Evolutionary conservation across 1,140 invertebrate species (phyloP).

Genomic region (Pararge aegeria): DNA sequence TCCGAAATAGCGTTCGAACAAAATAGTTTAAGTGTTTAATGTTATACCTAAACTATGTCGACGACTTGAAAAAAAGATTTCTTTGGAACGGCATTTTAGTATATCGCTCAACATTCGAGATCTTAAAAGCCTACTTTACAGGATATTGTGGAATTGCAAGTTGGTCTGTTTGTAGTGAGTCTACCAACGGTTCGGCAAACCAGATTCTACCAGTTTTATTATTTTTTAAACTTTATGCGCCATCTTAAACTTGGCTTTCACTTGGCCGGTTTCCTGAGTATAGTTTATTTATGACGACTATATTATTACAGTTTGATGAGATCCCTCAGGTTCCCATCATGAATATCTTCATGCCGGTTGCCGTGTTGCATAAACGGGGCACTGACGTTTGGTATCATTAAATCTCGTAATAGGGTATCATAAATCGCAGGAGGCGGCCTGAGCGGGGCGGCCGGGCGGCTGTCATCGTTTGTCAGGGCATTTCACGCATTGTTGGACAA

Average conservation of each 20-base stretch:
- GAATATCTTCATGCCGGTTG: not conserved
- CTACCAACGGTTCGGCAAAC: no score
- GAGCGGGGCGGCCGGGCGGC: slow-evolving; percentile 56
- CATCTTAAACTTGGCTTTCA: no score
- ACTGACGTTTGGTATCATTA: slow-evolving; percentile 59
- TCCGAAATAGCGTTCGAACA: slow-evolving; percentile 1
- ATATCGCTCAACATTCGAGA: no score
- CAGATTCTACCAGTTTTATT: no score
- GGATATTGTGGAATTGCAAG: no score
- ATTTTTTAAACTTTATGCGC: no score
- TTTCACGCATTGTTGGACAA: slow-evolving; percentile 78
- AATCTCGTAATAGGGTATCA: slow-evolving; percentile 77
- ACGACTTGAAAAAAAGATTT: not conserved
- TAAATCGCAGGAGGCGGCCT: slow-evolving; percentile 72
- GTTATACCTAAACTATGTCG: not conserved
- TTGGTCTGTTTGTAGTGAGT: no score
- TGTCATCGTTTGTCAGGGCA: slow-evolving; percentile 77
- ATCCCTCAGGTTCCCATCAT: not conserved
- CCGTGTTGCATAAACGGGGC: slow-evolving; percentile 7
- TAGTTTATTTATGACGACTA: no score
- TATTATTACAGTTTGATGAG: no score
- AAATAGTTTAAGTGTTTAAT: not conserved
- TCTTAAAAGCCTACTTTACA: no score
- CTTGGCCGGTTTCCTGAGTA: no score
- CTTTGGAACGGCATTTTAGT: no score